phyloP scores from a whole-genome alignment of 2,113 vertebrate species.

The Perca fluviatilis region DNA sequence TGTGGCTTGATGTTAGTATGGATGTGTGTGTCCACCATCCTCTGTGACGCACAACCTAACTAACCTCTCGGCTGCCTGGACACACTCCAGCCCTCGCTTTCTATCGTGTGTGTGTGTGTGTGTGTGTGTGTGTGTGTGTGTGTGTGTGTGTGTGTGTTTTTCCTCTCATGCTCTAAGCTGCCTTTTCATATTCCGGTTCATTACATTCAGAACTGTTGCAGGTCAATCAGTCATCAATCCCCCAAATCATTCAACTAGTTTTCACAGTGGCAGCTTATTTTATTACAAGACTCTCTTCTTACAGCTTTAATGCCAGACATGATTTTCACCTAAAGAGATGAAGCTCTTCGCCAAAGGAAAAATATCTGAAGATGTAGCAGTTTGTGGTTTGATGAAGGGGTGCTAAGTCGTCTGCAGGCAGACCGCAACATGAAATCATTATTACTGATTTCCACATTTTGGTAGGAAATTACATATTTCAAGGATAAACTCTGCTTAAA shows the following conservation, averaged over 20 bases:
- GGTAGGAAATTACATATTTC: constrained; percentile 61
- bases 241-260: constrained; percentile 10
- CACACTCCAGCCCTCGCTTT: constrained; percentile 44
- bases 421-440: constrained; percentile 60
- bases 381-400: constrained; percentile 57
- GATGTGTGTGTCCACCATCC: constrained; percentile 58
- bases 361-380: constrained; percentile 51
- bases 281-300: constrained; percentile 11
- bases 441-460: constrained; percentile 59
- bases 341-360: constrained; percentile 30
- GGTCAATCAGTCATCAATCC: constrained; percentile 26
- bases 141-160: neutral
- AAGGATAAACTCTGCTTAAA: constrained; percentile 53
- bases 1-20: constrained; percentile 62
- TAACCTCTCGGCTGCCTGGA: constrained; percentile 50
- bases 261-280: constrained; percentile 17
- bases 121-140: constrained; percentile 4
- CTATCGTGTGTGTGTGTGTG: constrained; percentile 15
- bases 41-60: constrained; percentile 61
- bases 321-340: constrained; percentile 46
- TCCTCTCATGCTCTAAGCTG: constrained; percentile 21
- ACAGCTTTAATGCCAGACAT: constrained; percentile 8
- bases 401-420: constrained; percentile 51
- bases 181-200: constrained; percentile 31
- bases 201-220: constrained; percentile 8